phyloP scores from a whole-genome alignment of 2,888 invertebrate genomes.

The Acleris emargana region DNA sequence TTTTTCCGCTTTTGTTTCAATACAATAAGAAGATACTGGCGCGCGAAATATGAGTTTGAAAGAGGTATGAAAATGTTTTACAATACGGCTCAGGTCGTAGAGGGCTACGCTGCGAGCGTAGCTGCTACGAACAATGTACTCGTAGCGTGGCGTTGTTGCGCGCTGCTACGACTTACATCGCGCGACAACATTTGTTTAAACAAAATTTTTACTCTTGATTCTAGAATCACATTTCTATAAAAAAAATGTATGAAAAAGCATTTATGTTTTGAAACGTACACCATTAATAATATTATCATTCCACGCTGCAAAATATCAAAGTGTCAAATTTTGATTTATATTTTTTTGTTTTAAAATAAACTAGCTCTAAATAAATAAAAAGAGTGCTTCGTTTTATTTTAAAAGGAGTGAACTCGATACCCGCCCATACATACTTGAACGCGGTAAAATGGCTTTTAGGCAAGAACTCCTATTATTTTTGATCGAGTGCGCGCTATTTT shows the following conservation, averaged over 20 bases:
- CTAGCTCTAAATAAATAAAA: not conserved
- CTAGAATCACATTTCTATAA: too few relatives aligned
- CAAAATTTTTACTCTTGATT: too few relatives aligned
- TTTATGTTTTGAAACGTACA: too few relatives aligned
- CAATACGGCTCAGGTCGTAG: constrained; percentile 21
- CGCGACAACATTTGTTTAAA: too few relatives aligned
- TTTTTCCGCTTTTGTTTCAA: constrained; percentile 75
- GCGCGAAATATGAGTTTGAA: constrained; percentile 33
- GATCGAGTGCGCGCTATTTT: not conserved
- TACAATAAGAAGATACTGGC: constrained; percentile 72
- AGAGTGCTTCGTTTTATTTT: not conserved
- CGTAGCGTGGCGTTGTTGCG: not conserved
- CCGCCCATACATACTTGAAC: not conserved
- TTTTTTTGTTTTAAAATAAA: too few relatives aligned
- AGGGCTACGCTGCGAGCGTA: constrained; percentile 25
- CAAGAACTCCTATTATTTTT: not conserved
- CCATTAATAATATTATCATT: too few relatives aligned
- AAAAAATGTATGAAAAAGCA: too few relatives aligned
- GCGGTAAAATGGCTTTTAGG: not conserved
- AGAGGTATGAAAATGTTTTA: constrained; percentile 32
- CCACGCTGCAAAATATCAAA: too few relatives aligned
- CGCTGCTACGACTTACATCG: not conserved
- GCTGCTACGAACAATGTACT: constrained; percentile 19
- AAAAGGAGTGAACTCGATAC: not conserved
- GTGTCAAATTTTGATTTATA: too few relatives aligned